These are phyloP conservation scores for Leiothrix lutea DNA, from an alignment of 2,113 vertebrate species.

Conservation along the genomic window DNA sequence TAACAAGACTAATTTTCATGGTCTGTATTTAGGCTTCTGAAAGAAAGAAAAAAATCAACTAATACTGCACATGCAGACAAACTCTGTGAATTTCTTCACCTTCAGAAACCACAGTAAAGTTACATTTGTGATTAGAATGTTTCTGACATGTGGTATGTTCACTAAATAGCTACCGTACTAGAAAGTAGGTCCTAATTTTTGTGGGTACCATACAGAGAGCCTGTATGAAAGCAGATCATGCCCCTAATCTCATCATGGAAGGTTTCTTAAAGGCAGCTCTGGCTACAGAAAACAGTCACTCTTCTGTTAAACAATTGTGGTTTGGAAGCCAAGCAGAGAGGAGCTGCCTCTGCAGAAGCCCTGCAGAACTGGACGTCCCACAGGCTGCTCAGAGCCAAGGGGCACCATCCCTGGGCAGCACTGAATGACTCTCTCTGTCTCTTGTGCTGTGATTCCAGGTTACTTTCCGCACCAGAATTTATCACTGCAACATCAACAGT, in stretches of 20 bases:
- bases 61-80: neutral
- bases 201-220: neutral
- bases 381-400: neutral
- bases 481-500: conserved; percentile 96
- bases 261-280: neutral
- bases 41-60: neutral
- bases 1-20: neutral
- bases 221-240: neutral
- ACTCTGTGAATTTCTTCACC: neutral
- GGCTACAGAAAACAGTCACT: neutral
- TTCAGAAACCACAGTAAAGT: neutral
- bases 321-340: neutral
- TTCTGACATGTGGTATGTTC: neutral
- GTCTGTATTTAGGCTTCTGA: neutral
- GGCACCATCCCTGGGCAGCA: neutral
- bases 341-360: neutral
- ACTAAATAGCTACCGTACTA: neutral
- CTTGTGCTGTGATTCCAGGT: conserved; percentile 69
- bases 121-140: neutral
- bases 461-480: conserved; percentile 91
- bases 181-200: neutral
- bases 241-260: neutral
- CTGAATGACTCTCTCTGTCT: neutral
- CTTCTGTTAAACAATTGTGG: neutral
- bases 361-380: neutral